Percentiles rank a stretch among this genome's conserved stretches.
These are phyloP conservation scores for Pangasianodon gigas DNA, from an alignment of 2,113 vertebrate species.

Conservation along the genomic window DNA sequence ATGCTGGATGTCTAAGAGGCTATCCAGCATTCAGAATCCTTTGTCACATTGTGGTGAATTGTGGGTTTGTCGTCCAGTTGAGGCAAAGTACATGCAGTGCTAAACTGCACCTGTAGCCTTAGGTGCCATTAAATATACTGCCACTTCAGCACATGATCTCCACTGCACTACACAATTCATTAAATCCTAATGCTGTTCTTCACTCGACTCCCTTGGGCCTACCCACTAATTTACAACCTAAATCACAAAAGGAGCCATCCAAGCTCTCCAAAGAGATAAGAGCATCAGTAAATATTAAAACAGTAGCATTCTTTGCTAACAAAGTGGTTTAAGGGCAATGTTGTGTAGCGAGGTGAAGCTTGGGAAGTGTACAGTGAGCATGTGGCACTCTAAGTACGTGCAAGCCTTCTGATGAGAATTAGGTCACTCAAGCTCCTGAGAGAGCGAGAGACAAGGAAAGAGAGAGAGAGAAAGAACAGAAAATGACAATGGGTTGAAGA, in stretches of 20 bases:
- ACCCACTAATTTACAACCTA: neutral
- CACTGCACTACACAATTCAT: conserved; percentile 21
- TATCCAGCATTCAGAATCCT: neutral
- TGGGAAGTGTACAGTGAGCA: conserved; percentile 41
- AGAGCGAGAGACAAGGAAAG: conserved; percentile 33
- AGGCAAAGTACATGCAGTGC: conserved; percentile 1
- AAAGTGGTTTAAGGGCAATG: neutral
- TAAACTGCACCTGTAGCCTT: conserved; percentile 20
- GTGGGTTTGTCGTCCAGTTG: neutral
- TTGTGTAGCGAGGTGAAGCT: conserved; percentile 15
- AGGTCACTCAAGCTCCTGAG: conserved; percentile 55
- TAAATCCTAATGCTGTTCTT: conserved; percentile 13
- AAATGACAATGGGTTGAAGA: conserved; percentile 23
- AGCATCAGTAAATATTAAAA: conserved; percentile 9
- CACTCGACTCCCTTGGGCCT: neutral
- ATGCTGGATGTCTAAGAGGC: neutral
- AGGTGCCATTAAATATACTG: neutral
- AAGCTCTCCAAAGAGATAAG: neutral
- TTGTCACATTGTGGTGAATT: neutral
- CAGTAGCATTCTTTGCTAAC: neutral
- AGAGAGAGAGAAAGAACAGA: conserved; percentile 40
- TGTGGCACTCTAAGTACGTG: conserved; percentile 41
- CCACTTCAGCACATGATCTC: conserved; percentile 27
- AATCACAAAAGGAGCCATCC: neutral
- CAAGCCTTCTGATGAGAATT: conserved; percentile 54